Conservation (phyloP, 2,797 vertebrate genomes). For the Parauchenoglanis ngamensis region DNA sequence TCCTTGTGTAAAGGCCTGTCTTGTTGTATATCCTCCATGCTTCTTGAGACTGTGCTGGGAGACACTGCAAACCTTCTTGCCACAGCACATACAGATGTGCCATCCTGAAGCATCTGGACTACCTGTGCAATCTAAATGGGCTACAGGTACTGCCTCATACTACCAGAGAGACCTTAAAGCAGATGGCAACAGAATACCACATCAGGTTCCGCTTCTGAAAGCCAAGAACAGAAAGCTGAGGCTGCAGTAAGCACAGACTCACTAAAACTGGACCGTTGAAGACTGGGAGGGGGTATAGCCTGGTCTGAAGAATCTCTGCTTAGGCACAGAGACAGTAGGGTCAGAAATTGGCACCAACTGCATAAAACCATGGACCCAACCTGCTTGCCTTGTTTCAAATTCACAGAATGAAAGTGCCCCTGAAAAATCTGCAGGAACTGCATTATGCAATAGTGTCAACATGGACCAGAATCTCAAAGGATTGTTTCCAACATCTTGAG, state of each 20-base stretch:
- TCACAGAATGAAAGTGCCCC: neutral
- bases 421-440: neutral
- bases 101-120: no score
- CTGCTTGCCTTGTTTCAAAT: neutral
- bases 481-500: neutral
- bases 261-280: neutral
- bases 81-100: no score
- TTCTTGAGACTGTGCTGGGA: no score
- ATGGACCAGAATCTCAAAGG: no score
- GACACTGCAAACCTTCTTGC: no score
- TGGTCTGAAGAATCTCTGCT: neutral
- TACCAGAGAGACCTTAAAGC: neutral
- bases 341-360: neutral
- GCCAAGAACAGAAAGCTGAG: neutral
- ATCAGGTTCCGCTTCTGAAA: neutral
- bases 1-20: no score
- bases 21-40: no score
- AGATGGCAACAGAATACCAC: neutral
- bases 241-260: neutral
- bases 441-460: no score
- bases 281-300: neutral
- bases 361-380: neutral
- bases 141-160: no score
- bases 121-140: no score
- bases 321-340: neutral